Base-by-base conservation (phyloP, 2,113 vertebrate species). In the Rhinoptilus africanus region DNA sequence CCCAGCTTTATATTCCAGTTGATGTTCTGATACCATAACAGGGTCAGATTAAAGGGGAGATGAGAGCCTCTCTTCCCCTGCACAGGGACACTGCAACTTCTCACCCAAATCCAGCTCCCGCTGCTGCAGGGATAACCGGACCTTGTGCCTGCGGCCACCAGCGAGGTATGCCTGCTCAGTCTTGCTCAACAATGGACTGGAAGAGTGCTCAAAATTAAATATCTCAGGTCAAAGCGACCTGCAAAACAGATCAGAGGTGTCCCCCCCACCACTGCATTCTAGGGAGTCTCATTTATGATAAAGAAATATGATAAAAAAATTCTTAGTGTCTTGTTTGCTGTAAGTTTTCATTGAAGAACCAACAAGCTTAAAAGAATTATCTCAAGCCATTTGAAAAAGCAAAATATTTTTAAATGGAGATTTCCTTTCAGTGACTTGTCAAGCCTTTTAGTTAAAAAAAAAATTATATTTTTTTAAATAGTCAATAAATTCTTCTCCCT, bases 11-110 rank as follows among this genome's bases (percentile, higher is more conserved):
- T 14, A 14, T n/a, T 30, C 3, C 19, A 62, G 41, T 2, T 32
- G 16, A 35, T n/a, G 37, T 28, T 53, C n/a, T 37, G 43, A 41
- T 17, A 41, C 57, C 1, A 0, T 7, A 30, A 26, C 0, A 1
- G 63, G 16, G 37, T 28, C 51, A 50, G 48, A 39, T 30, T 6
- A 37, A 50, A 34, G 0, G 5, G n/a, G 34, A 85, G 35, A 48
- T 1, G 9, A 51, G 23, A 62, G 37, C 27, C 34, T 2, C 24
- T 2, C 1, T 16, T 64, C 47, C 56, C 23, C 11, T 19, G 12
- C 34, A 14, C 0, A 2, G 10, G 57, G 6, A 14, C 12, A 39
- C 28, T 18, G 74, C 37, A 59, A 51, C 41, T 32, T 68, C 68
- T 12, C 68, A 30, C 10, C 45, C 84, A 48, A 27, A 71, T 2